Percentiles rank a stretch among this genome's conserved stretches.
Evolutionary conservation across 2,797 vertebrate genomes (phyloP).

Genomic region (Spea hammondii): DNA sequence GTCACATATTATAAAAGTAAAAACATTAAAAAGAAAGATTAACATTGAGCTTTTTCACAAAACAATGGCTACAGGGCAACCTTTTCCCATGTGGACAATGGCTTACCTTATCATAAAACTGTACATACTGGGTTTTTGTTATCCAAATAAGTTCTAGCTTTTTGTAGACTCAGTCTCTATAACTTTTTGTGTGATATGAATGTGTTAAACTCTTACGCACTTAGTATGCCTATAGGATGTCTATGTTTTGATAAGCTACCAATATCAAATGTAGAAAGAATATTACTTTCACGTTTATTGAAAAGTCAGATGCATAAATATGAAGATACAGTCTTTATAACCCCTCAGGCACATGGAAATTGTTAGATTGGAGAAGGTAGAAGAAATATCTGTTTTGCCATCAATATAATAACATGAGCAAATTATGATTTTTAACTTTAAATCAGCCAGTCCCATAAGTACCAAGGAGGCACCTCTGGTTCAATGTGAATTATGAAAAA

Average conservation of each 20-base stretch:
- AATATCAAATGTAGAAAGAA: constrained; percentile 8
- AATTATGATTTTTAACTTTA: constrained; percentile 11
- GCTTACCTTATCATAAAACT: too few relatives aligned
- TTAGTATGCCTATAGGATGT: background rate
- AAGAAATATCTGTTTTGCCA: constrained; percentile 7
- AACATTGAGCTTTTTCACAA: too few relatives aligned
- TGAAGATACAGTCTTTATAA: background rate
- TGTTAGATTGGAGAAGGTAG: constrained; percentile 1
- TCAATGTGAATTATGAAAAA: too few relatives aligned
- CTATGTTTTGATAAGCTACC: constrained; percentile 2
- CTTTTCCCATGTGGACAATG: too few relatives aligned
- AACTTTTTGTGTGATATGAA: too few relatives aligned
- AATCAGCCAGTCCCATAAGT: background rate
- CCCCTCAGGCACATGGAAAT: constrained; percentile 1
- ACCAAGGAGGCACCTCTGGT: background rate
- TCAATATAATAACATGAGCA: background rate
- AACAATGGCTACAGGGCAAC: too few relatives aligned
- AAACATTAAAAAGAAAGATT: too few relatives aligned
- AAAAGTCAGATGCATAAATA: constrained; percentile 27
- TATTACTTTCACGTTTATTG: constrained; percentile 8
- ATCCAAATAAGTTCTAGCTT: too few relatives aligned
- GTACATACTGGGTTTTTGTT: too few relatives aligned
- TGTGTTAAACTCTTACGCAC: too few relatives aligned
- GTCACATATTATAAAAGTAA: too few relatives aligned
- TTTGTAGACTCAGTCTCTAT: too few relatives aligned